phyloP scores from a whole-genome alignment of 2,797 vertebrate genomes.

The Trachurus trachurus region DNA sequence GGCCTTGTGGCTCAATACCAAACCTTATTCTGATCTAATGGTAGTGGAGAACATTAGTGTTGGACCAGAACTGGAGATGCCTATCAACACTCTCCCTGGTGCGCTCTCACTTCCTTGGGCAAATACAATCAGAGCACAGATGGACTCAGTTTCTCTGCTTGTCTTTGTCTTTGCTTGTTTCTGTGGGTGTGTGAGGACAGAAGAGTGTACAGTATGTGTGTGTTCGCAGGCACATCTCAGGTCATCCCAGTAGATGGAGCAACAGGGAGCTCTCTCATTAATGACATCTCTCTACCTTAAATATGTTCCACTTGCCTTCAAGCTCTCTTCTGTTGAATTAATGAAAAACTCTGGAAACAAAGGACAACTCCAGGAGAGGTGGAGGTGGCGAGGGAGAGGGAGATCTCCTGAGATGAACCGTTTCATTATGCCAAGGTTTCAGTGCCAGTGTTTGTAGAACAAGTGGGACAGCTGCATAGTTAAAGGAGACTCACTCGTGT shows the following conservation, averaged over 20 bases:
- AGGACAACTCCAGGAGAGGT: conserved; percentile 43
- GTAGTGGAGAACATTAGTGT: conserved; percentile 54
- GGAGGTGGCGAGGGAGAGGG: conserved; percentile 34
- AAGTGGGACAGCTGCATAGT: conserved; percentile 52
- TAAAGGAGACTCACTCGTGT: conserved; percentile 53
- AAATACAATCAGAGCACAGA: conserved; percentile 69
- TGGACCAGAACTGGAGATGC: conserved; percentile 62
- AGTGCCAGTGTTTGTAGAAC: conserved; percentile 28
- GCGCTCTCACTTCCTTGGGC: conserved; percentile 57
- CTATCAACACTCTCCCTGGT: conserved; percentile 58
- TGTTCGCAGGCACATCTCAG: conserved; percentile 42
- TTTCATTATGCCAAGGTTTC: conserved; percentile 51
- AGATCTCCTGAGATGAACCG: conserved; percentile 36
- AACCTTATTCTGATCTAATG: conserved; percentile 55
- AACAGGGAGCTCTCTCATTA: conserved; percentile 61
- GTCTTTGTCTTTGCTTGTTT: conserved; percentile 34
- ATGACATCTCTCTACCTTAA: conserved; percentile 64
- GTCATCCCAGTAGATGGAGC: conserved; percentile 56
- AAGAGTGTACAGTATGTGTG: conserved; percentile 18
- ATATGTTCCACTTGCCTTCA: conserved; percentile 58
- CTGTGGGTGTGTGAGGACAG: conserved; percentile 36
- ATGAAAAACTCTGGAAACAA: conserved; percentile 58
- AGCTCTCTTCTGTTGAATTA: conserved; percentile 57
- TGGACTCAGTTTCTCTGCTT: conserved; percentile 39
- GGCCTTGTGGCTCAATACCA: conserved; percentile 47